phyloP scores from a whole-genome alignment of 2,797 vertebrate genomes.

The Sebastolobus altivelis region DNA sequence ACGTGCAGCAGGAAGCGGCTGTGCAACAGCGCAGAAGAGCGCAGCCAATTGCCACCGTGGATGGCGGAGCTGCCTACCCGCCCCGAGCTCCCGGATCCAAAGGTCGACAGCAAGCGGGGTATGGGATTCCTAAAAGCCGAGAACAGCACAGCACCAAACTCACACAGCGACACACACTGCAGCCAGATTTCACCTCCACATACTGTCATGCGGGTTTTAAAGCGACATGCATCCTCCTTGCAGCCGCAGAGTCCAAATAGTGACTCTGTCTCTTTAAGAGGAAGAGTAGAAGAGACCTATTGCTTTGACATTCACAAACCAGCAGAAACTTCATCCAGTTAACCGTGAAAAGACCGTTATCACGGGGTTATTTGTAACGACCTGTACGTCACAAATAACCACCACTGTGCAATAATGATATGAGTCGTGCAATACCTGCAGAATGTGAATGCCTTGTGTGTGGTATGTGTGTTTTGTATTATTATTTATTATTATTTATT shows the following conservation, averaged over 20 bases:
- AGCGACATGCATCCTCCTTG: slow-evolving; percentile 18
- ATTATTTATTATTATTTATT: too few relatives aligned
- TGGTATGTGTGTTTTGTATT: too few relatives aligned
- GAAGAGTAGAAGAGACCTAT: background rate
- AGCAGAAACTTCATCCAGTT: background rate
- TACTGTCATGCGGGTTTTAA: slow-evolving; percentile 49
- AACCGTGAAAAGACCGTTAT: background rate
- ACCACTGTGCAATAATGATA: too few relatives aligned
- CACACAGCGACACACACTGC: background rate
- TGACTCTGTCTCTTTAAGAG: slow-evolving; percentile 72
- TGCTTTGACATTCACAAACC: background rate
- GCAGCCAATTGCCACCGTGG: slow-evolving; percentile 75
- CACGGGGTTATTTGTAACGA: background rate
- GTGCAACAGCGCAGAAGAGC: background rate
- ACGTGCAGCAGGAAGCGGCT: slow-evolving; percentile 36
- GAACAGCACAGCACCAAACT: background rate
- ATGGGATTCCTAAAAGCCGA: background rate
- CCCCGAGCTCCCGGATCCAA: slow-evolving; percentile 28
- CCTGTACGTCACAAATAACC: too few relatives aligned
- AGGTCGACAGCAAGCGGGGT: slow-evolving; percentile 46
- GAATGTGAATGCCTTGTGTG: too few relatives aligned
- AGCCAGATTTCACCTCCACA: background rate
- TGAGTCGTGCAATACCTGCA: too few relatives aligned
- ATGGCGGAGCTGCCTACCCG: slow-evolving; percentile 74
- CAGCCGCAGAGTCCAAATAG: fast-evolving